Conservation (phyloP, 1,140 invertebrate species). For the Drosophila burlai region DNA sequence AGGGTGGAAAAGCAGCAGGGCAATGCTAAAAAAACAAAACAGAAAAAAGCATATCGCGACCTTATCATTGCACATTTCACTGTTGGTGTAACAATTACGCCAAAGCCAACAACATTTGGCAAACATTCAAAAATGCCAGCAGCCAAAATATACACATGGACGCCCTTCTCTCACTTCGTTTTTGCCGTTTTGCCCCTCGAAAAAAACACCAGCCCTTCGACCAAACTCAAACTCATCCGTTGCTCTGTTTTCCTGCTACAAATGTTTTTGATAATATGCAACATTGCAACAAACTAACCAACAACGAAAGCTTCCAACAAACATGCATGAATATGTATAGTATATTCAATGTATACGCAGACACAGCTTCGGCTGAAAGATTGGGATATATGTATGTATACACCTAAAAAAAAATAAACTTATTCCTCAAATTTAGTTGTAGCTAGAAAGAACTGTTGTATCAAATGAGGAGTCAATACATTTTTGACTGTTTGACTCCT, state of each 20-base stretch:
- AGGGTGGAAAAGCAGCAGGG: constrained; percentile 24
- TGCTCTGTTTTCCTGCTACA: constrained; percentile 40
- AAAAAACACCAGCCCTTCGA: constrained; percentile 23
- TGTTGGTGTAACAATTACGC: constrained; percentile 80
- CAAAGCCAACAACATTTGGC: constrained; percentile 77
- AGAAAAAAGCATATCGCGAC: constrained; percentile 57
- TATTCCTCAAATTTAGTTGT: not conserved
- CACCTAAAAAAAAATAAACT: no score
- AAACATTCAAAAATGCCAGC: constrained; percentile 78
- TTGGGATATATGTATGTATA: not conserved
- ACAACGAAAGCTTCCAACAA: constrained; percentile 48
- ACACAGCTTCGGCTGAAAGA: not conserved
- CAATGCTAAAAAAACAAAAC: constrained; percentile 27
- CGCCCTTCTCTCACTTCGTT: constrained; percentile 8
- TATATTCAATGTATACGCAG: constrained; percentile 15
- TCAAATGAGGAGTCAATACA: no score
- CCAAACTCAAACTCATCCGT: constrained; percentile 22
- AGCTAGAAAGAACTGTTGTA: not conserved
- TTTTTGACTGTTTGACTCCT: not conserved
- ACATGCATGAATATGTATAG: constrained; percentile 20
- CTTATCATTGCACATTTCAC: constrained; percentile 80
- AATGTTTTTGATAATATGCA: constrained; percentile 79
- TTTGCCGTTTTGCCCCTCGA: not conserved
- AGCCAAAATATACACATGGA: constrained; percentile 70
- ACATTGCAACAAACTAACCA: constrained; percentile 64